phyloP scores from a whole-genome alignment of 2,888 invertebrate genomes.

The Drosophila eohydei region DNA sequence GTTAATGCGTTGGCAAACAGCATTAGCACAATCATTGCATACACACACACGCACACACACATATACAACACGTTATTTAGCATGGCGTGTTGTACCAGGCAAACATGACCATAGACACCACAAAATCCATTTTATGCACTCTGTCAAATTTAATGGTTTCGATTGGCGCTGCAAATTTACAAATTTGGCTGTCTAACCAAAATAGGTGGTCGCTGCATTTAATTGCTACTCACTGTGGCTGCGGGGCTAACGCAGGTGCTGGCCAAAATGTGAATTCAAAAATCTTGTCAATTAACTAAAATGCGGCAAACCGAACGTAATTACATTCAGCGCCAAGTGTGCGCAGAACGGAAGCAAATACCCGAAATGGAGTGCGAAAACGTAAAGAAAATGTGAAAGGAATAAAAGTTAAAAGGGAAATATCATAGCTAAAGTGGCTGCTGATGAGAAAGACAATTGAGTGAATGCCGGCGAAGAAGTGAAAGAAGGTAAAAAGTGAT shows the following conservation, averaged over 20 bases:
- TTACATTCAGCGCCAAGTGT: conserved; percentile 45
- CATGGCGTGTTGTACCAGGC: conserved; percentile 38
- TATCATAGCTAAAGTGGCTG: conserved; percentile 26
- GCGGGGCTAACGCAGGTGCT: conserved; percentile 12
- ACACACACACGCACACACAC: conserved; percentile 1
- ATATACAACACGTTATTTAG: conserved; percentile 3
- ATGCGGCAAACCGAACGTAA: conserved; percentile 33
- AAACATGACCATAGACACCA: conserved; percentile 62
- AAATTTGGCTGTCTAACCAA: conserved; percentile 67
- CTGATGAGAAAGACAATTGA: conserved; percentile 2
- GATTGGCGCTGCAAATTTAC: conserved; percentile 69
- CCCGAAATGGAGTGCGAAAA: conserved; percentile 5
- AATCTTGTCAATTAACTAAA: conserved; percentile 47
- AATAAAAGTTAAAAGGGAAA: conserved; percentile 21
- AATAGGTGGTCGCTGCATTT: conserved; percentile 61
- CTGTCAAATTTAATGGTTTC: conserved; percentile 67
- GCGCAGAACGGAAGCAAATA: conserved; percentile 44
- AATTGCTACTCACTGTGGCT: conserved; percentile 51
- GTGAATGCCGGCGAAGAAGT: background rate
- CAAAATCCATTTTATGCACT: conserved; percentile 52
- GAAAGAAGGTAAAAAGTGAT: conserved; percentile 3
- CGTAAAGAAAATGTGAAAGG: conserved; percentile 5
- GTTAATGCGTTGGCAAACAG: conserved; percentile 80
- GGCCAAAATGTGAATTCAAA: conserved; percentile 10
- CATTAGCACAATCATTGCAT: conserved; percentile 51